Evolutionary conservation across 2,888 invertebrate genomes (phyloP), one percentile per base, ranked within the genome.

Genomic region (Anodontia alba): DNA sequence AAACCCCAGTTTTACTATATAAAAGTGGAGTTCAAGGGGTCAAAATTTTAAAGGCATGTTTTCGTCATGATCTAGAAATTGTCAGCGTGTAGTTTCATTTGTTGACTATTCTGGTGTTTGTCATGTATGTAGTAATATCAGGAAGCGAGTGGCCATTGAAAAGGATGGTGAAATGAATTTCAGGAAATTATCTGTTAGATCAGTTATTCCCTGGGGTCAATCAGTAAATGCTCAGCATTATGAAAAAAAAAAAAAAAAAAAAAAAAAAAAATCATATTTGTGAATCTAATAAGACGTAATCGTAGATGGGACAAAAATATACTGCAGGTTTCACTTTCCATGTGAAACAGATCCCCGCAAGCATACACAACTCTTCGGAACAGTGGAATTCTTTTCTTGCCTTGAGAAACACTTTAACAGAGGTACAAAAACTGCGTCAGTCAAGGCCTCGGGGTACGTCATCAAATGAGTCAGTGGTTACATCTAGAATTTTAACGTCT

Each of bases 401-500:
- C 73, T 29, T 73, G 66, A 29, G 43, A 73, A 66, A n/a, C 31
- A n/a, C 66, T 62, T 26, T 26, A 43, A 31, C 42, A 66, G 12
- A 42, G 66, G 3, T 73, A 73, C 29, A 73, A 73, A 20, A 73
- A 73, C 29, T 29, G 31, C 20, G 12, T 73, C 0, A 26, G 38
- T 3, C 73, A 73, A 46, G 15, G 43, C n/a, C 42, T 46, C 3
- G 62, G 73, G 12, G 20, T 72, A 23, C n/a, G n/a, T 7, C 15
- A 73, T 17, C 0, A 23, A 20, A 66, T 57, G 29, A 26, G 62
- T 1, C 1, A 29, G n/a, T 73, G 73, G 73, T 26, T 66, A n/a
- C 20, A 42, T 29, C 2, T 10, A 20, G 62, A 66, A 10, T 23
- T 31, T 20, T 33, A 42, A 20, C 29, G 26, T 1, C 23, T 31